phyloP scores from a whole-genome alignment of 2,888 invertebrate genomes.

The Tenthredo notha region DNA sequence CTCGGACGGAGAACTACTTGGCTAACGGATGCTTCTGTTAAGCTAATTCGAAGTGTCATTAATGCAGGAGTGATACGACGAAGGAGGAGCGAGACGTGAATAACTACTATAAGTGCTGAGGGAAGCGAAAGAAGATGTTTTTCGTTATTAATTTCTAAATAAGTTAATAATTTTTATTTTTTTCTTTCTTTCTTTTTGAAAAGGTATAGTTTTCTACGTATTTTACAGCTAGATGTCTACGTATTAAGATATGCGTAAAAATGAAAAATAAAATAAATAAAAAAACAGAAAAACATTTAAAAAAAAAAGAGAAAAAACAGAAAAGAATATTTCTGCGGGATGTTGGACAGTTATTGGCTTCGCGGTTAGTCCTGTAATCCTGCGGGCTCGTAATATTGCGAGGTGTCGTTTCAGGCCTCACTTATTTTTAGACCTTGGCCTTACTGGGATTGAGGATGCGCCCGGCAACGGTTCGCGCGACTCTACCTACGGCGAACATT shows the following conservation, averaged over 20 bases:
- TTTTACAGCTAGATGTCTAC: not conserved
- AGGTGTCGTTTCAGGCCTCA: slow-evolving; percentile 50
- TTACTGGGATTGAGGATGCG: slow-evolving; percentile 33
- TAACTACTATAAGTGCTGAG: too few species aligned
- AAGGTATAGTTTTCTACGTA: not conserved
- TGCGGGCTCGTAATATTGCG: slow-evolving; percentile 36
- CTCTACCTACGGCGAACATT: slow-evolving; percentile 50
- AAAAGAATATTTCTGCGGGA: not conserved
- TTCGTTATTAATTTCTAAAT: not conserved
- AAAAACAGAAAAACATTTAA: not conserved
- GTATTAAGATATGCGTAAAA: not conserved
- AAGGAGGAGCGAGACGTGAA: not conserved
- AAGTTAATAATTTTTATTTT: not conserved
- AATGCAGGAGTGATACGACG: slow-evolving; percentile 51
- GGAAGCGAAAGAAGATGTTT: not conserved
- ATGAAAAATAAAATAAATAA: not conserved
- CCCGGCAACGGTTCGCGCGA: slow-evolving; percentile 11
- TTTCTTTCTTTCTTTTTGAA: not conserved
- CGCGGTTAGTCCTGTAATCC: slow-evolving; percentile 39
- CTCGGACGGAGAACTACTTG: slow-evolving; percentile 45
- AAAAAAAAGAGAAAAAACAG: not conserved
- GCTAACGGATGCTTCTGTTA: slow-evolving; percentile 55
- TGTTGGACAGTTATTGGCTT: slow-evolving; percentile 14
- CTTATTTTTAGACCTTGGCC: slow-evolving; percentile 52
- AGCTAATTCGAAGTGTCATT: slow-evolving; percentile 54